These are phyloP conservation scores for Diabrotica balteata DNA, from an alignment of 2,888 invertebrate genomes.

Conservation along the genomic window DNA sequence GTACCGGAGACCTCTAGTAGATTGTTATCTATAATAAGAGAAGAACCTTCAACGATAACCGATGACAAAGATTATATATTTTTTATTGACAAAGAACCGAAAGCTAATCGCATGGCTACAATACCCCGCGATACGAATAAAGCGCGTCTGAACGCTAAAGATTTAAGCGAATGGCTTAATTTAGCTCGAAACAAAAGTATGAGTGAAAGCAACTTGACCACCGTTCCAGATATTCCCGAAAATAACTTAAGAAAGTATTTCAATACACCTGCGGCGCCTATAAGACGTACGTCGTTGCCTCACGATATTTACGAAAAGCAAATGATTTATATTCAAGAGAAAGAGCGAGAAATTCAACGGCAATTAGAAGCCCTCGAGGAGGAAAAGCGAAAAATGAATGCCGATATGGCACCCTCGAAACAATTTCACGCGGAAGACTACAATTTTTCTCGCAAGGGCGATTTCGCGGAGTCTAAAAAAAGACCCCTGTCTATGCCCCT, in stretches of 20 bases:
- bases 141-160: conserved; percentile 54
- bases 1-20: conserved; percentile 60
- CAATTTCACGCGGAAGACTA: conserved; percentile 61
- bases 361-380: conserved; percentile 71
- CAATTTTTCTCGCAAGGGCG: conserved; percentile 60
- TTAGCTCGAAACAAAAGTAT: conserved; percentile 58
- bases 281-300: conserved; percentile 68
- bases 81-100: conserved; percentile 37
- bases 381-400: conserved; percentile 60
- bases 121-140: conserved; percentile 36
- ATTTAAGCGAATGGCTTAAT: conserved; percentile 63
- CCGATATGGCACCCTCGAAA: conserved; percentile 57
- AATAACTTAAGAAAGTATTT: conserved; percentile 41
- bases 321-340: conserved; percentile 71
- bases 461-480: conserved; percentile 56
- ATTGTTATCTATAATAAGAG: conserved; percentile 69
- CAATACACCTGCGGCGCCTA: conserved; percentile 32
- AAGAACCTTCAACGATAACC: conserved; percentile 46
- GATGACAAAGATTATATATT: conserved; percentile 36
- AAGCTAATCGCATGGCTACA: conserved; percentile 21
- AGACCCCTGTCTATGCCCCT: conserved; percentile 54
- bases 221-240: conserved; percentile 39
- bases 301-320: conserved; percentile 70
- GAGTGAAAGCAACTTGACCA: conserved; percentile 46
- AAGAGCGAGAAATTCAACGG: conserved; percentile 72